Base-by-base conservation (phyloP, 2,888 invertebrate species). In the Patella depressa region DNA sequence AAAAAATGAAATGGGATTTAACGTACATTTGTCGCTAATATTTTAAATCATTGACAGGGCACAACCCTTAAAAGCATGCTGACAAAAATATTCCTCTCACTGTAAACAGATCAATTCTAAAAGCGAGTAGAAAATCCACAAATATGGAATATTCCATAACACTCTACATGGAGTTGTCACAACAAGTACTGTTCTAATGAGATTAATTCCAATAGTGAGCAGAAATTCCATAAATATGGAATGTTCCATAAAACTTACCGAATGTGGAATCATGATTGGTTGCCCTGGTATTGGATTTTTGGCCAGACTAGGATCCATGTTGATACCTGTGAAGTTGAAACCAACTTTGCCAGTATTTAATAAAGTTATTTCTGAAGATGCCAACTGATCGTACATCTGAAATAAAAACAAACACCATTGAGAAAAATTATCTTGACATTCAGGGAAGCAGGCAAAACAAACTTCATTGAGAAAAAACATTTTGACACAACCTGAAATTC, bases 321-420 rank as follows among this genome's bases (percentile, higher is more conserved):
- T 88, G 3, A 90, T 79, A 53, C 88, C 89, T 71, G 83, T 83
- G 83, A 90, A 91, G 15, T 90, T 86, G 84, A 91, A 91, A 19
- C 91, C 91, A 15, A 91, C 91, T 76, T 88, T 89, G 29, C 91
- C 91, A n/a, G 85, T 88, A 85, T 91, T 91, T 69, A 87, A 81
- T 72, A 91, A 84, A 3, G 86, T 87, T 11, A 91, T 88, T 81
- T 89, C 88, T 17, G 88, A 85, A 19, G 83, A 82, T 7, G 89
- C 88, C 15, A 90, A 85, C 73, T 90, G 88, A 82, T 91, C 90
- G 80, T 89, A 91, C 89, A 90, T 89, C 90, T 91, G 81, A n/a
- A 77, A 80, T 24, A 53, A 71, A 71, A 73, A 29, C 1, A 24
- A 65, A 19, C 19, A 9, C 24, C 57, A 57, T 65, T 4, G 2